Conservation (phyloP, 2,113 vertebrate species). For the Syngnathus floridae region DNA sequence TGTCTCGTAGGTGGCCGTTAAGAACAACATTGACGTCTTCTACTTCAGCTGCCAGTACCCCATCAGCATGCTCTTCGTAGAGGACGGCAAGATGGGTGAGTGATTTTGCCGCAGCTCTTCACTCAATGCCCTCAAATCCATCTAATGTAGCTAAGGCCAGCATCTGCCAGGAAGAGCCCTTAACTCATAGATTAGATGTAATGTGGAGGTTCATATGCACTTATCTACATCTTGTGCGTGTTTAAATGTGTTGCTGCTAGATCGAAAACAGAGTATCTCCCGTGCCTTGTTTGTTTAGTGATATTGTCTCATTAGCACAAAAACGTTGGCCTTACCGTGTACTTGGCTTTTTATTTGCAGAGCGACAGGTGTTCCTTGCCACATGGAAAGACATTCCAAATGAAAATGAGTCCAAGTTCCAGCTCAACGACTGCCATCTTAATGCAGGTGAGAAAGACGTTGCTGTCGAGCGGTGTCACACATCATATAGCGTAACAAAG, state of each 20-base stretch:
- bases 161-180: background rate
- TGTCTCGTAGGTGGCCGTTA: slow-evolving; percentile 84
- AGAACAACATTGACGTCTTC: slow-evolving; percentile 98
- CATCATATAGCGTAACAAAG: background rate
- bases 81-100: slow-evolving; percentile 99
- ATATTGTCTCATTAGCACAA: background rate
- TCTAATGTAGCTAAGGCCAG: slow-evolving; percentile 24
- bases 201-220: background rate
- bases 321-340: slow-evolving; percentile 12
- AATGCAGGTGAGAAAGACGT: slow-evolving; percentile 74
- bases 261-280: background rate
- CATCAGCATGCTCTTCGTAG: slow-evolving; percentile 89
- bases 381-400: slow-evolving; percentile 98
- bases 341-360: slow-evolving; percentile 63
- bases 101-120: slow-evolving; percentile 34
- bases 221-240: too few relatives aligned
- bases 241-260: background rate
- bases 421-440: slow-evolving; percentile 92
- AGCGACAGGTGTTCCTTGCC: slow-evolving; percentile 91
- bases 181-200: slow-evolving; percentile 3
- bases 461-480: background rate
- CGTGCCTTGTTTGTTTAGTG: background rate
- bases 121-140: background rate
- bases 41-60: slow-evolving; percentile 98
- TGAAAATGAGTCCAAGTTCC: slow-evolving; percentile 91